Base-by-base conservation (phyloP, 2,888 invertebrate species). In the Mamestra brassicae region DNA sequence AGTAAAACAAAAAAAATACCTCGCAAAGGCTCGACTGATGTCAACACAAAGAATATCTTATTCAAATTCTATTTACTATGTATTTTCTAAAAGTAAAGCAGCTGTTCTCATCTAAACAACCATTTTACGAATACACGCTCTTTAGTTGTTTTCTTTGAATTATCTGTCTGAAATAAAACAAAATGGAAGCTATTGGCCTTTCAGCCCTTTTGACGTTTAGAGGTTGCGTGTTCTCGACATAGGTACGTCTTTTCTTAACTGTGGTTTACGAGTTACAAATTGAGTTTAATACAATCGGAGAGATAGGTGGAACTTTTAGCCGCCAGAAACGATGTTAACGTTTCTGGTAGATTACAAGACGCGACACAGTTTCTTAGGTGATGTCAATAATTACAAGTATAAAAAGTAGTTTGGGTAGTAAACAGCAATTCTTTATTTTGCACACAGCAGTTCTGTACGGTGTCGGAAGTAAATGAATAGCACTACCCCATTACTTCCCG, bases 111-210 rank as follows among this genome's bases (percentile, higher is more conserved):
- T 77, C 52, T 76, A 26, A 71, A 50, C 57, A 60, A 13, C 42
- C 45, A 50, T 68, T 65, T 68, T 34, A 71, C 52, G 8, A 71
- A 64, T 58, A 66, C 47, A 50, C 42, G n/a, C 26, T 61, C 42
- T 67, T 61, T 68, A 71, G 62, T 65, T 77, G 63, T 80, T 57
- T 77, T 80, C 83, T 78, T 68, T 77, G 82, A 80, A 77, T 71
- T 82, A 71, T 65, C 60, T 78, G 57, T 61, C 38, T 58, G 36
- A 58, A 69, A 63, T 69, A 66, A 78, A 82, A 83, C 54, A 82
- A 77, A 71, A 70, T 65, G 55, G 52, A n/a, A 64, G 64, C 26
- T 67, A 57, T 78, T 82, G 71, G 36, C 78, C 71, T 82, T 68
- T 71, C 68, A 78, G 34, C 64, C 60, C 55, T 76, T 17, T 34